Percentiles rank a stretch among this genome's conserved stretches.
phyloP scores from a whole-genome alignment of 2,797 vertebrate species.

The Erpetoichthys calabaricus region DNA sequence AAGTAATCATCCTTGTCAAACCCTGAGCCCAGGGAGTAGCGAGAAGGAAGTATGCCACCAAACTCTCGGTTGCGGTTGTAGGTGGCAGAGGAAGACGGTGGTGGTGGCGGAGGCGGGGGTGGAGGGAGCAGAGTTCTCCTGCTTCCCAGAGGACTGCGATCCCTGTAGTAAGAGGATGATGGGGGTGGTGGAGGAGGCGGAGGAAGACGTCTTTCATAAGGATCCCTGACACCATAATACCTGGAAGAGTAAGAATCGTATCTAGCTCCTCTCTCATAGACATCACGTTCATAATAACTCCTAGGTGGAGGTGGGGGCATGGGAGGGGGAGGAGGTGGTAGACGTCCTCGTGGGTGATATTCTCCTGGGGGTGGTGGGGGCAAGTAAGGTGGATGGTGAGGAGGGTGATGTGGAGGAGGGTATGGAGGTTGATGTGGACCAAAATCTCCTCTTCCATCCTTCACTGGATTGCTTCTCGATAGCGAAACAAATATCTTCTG shows the following conservation, averaged over 20 bases:
- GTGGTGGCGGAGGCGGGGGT: slow-evolving; percentile 21
- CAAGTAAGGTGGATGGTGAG: slow-evolving; percentile 15
- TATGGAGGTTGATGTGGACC: slow-evolving; percentile 16
- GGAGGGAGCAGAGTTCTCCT: slow-evolving; percentile 16
- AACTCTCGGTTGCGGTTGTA: slow-evolving; percentile 21
- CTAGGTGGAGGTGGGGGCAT: slow-evolving; percentile 24
- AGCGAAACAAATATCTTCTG: slow-evolving; percentile 46
- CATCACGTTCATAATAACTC: slow-evolving; percentile 25
- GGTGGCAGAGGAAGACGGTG: slow-evolving; percentile 24
- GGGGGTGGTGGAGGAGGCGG: slow-evolving; percentile 24
- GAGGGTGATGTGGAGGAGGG: slow-evolving; percentile 19
- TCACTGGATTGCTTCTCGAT: slow-evolving; percentile 39
- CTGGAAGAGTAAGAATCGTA: slow-evolving; percentile 26
- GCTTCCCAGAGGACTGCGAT: slow-evolving; percentile 6
- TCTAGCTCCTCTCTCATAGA: slow-evolving; percentile 29
- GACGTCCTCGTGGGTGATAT: slow-evolving; percentile 22
- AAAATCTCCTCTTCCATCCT: slow-evolving; percentile 27
- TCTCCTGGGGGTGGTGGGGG: slow-evolving; percentile 24
- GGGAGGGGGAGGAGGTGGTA: slow-evolving; percentile 25
- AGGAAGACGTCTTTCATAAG: slow-evolving; percentile 33
- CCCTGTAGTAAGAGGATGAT: slow-evolving; percentile 12
- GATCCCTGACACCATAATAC: slow-evolving; percentile 28
- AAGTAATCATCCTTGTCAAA: slow-evolving; percentile 43
- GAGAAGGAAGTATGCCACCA: slow-evolving; percentile 21
- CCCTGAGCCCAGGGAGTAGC: slow-evolving; percentile 35